Evolutionary conservation across 2,888 invertebrate species (phyloP), one percentile per base, ranked within the genome.

Genomic region (Maniola hyperantus): DNA sequence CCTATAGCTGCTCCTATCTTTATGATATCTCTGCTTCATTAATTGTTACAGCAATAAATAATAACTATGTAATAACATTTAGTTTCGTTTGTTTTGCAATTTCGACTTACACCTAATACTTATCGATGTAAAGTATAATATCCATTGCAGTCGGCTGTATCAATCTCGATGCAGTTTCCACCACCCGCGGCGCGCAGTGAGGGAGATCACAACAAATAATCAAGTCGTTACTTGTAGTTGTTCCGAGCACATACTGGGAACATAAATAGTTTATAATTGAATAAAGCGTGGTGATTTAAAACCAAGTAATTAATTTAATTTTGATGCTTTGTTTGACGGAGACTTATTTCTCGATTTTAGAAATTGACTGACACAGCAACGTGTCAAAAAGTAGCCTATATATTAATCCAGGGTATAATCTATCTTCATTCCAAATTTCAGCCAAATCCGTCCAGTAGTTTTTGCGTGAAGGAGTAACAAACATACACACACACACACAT

Each of bases 171-270:
- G 67, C 65, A 65, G 54, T 60, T 61, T 82, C 77, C 83, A 83
- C 82, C 87, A 80, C 91, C 89, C 83, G 88, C 85, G 83, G 91
- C 75, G 91, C 79, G 79, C 81, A 79, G 78, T 79, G 76, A 79
- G 78, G 80, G 88, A n/a, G 89, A 89, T 89, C 89, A 88, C 87
- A 89, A 90, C 90, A 90, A 90, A 90, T 90, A 90, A 88, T 83
- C 81, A 78, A 77, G 81, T 81, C 50, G 57, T 67, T 79, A 79
- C 80, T 79, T 65, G 72, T 55, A 20, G 50, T 50, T 20, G 26
- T 26, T 51, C 20, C 39, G 71, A 58, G 70, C 53, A 64, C 71
- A 76, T 74, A 76, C 71, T 63, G 62, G 18, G 65, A 61, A 67
- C 62, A 65, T 67, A 65, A 69, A 50, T 48, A 62, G 57, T 62